Base-by-base conservation (phyloP, 2,113 vertebrate genomes). In the Pomatorhinus ruficollis region DNA sequence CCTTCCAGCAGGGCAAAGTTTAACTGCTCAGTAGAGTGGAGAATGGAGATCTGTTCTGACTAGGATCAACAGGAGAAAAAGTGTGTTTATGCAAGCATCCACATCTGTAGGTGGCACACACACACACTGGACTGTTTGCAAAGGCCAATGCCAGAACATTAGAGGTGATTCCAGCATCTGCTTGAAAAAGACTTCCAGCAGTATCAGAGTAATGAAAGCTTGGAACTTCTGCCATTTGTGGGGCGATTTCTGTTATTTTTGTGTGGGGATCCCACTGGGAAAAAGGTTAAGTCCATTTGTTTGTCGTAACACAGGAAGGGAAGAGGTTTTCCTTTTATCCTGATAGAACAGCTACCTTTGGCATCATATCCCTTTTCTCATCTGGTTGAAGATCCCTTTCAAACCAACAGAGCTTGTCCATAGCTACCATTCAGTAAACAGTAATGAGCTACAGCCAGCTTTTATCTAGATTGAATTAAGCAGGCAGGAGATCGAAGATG, bases 311-410 rank as follows among this genome's bases (percentile, higher is more conserved):
- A 77, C 66, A 89, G 89, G 83, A 96, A 95, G 93, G 80, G 89
- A 96, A 97, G 76, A 92, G 88, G 33, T 78, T 89, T 96, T 89
- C 33, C 83, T 91, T 93, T 95, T 60, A 89, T 92, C 86, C 44
- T 87, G 91, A 80, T 95, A 14, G 83, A 83, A 78, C 86, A 92
- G 71, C 60, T 90, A 81, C 68, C 60, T 93, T 89, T 96, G 76
- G 60, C 76, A 93, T 63, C 20, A 27, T 76, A 95, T 81, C 83
- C 88, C 42, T 90, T 88, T 95, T 86, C 71, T 89, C 96, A 92
- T 77, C 69, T 89, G 60, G 59, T 30, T 81, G 91, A 87, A 87
- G 69, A 44, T 81, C 47, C 78, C 37, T 84, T 81, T 74, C 60
- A 92, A 52, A 71, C 30, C 60, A 71, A 56, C 9, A 71, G 83